A percentile compares a stretch with the other conserved stretches of the same genome.
Conservation (phyloP, 2,113 vertebrate genomes). For the Gymnorhina tibicen region DNA sequence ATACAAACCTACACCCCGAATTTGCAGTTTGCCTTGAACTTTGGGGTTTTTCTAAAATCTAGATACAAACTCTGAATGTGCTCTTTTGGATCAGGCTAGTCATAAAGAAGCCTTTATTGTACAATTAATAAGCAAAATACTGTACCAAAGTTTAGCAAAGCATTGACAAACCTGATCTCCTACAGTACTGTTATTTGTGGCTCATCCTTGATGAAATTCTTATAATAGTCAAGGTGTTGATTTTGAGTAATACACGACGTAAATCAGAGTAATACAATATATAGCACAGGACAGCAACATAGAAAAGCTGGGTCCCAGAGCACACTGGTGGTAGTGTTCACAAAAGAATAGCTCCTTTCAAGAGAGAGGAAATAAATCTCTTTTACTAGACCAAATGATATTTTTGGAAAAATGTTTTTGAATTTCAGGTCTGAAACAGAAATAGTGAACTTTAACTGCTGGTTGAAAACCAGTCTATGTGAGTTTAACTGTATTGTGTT, state of each 20-base stretch:
- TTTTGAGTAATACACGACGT: background rate
- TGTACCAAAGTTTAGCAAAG: background rate
- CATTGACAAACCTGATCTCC: background rate
- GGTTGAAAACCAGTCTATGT: background rate
- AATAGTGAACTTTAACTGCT: background rate
- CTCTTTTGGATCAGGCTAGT: background rate
- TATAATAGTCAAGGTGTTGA: background rate
- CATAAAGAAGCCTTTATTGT: background rate
- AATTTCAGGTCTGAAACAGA: background rate
- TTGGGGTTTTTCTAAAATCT: background rate
- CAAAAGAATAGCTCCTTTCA: constrained; percentile 18
- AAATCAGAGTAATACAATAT: background rate
- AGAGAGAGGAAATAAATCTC: background rate
- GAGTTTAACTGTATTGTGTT: background rate
- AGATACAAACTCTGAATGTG: background rate
- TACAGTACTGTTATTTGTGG: background rate
- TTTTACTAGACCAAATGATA: background rate
- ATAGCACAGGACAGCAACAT: background rate
- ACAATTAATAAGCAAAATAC: background rate
- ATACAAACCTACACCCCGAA: background rate
- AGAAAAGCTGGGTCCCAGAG: background rate
- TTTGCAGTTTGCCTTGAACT: background rate
- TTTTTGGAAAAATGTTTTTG: constrained; percentile 19
- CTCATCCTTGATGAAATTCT: background rate
- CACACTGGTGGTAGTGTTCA: background rate